Evolutionary conservation across 2,797 vertebrate genomes (phyloP).

Genomic region (Meriones psammophilus): DNA sequence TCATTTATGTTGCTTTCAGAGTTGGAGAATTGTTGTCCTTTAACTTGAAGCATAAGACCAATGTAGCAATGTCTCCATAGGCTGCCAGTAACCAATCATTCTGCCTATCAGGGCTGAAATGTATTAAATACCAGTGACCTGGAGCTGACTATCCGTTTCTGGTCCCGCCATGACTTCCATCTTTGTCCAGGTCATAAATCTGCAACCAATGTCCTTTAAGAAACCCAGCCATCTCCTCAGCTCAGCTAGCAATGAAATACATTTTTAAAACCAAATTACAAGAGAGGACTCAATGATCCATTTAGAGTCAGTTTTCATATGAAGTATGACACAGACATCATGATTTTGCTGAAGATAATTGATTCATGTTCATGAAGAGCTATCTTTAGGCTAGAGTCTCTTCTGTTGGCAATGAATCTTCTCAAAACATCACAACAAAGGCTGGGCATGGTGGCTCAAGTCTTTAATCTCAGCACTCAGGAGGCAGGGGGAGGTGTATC

Average conservation of each 20-base stretch:
- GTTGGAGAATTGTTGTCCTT: background rate
- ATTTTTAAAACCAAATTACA: background rate
- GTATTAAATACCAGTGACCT: background rate
- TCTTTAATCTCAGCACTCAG: background rate
- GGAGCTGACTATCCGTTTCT: background rate
- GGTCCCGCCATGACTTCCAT: background rate
- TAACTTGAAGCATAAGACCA: background rate
- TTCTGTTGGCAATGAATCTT: background rate
- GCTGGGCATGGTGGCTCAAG: background rate
- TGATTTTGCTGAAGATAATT: background rate
- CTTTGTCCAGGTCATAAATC: background rate
- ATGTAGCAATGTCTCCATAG: background rate
- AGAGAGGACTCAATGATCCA: background rate
- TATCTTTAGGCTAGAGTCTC: background rate
- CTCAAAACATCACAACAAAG: background rate
- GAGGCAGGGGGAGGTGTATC: background rate
- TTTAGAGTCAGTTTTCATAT: background rate
- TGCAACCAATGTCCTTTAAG: background rate
- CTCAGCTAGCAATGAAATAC: background rate
- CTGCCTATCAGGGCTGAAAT: background rate
- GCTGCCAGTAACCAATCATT: background rate
- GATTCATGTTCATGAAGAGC: background rate
- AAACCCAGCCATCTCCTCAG: background rate
- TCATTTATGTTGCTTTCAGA: constrained; percentile 24
- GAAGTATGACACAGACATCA: background rate